phyloP scores from a whole-genome alignment of 1,140 invertebrate genomes.

The Formica selysi region DNA sequence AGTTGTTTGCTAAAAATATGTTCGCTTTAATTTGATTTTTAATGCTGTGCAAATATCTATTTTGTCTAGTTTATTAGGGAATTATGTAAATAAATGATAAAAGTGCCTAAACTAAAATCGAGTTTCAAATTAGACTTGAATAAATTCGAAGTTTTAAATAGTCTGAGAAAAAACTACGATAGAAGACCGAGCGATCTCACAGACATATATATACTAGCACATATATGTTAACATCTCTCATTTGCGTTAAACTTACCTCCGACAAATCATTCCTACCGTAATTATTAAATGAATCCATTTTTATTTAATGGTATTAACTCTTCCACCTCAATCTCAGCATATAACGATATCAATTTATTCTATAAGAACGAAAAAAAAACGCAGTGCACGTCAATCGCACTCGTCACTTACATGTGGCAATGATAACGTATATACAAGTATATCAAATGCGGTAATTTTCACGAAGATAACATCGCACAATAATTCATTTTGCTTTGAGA shows the following conservation, averaged over 20 bases:
- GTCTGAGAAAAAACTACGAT: too few species aligned
- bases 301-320: not conserved
- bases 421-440: not conserved
- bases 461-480: not conserved
- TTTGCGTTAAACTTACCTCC: constrained; percentile 72
- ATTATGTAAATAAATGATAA: too few species aligned
- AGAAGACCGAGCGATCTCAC: not conserved
- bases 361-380: not conserved
- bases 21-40: too few species aligned
- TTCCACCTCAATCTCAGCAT: constrained; percentile 14
- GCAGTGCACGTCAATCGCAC: not conserved
- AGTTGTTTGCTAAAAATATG: too few species aligned
- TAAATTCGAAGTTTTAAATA: too few species aligned
- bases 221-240: not conserved
- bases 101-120: too few species aligned
- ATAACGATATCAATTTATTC: not conserved
- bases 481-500: not conserved
- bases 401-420: not conserved
- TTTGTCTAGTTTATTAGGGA: too few species aligned
- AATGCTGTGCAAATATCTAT: too few species aligned
- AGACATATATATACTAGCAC: not conserved
- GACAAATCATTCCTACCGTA: constrained; percentile 74
- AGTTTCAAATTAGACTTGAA: too few species aligned
- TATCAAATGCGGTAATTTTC: constrained; percentile 3
- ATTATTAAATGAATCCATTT: constrained; percentile 75